Base-by-base conservation (phyloP, 2,797 vertebrate genomes). In the Bovichtus variegatus region DNA sequence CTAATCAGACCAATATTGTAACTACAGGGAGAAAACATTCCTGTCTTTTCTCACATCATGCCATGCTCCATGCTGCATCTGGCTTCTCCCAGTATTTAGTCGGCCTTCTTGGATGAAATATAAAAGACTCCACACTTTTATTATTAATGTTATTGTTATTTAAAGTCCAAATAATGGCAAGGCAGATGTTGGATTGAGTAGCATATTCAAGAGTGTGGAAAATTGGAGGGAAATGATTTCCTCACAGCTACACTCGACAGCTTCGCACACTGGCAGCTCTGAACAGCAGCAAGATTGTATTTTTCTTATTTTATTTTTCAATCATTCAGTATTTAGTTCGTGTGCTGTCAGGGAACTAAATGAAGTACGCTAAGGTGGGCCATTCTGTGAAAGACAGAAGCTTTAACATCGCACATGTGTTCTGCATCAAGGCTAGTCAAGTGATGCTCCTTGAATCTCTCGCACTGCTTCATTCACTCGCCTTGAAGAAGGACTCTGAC, bases 151-250 rank as follows among this genome's bases (percentile, higher is more conserved):
- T 41, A 59, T 55, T 47, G 75, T 46, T 34, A 68, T 59, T 74
- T 36, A 55, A 76, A 81, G 53, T 11, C 13, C 50, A 49, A 59
- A 54, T 73, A 68, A 75, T 65, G 65, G 46, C 18, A 46, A 51
- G 19, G n/a, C 53, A 69, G 72, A 47, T 70, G 68, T 64, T 70
- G 55, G 60, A 66, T 4, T 43, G 49, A 71, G 34, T 50, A 49
- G 53, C 50, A 73, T n/a, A 58, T 78, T 74, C 25, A 62, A 50
- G 31, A 71, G 66, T 73, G 63, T 2, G 21, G 55, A 76, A 73
- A 79, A 76, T 81, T 54, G 44, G 41, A 15, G 2, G 64, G 51
- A 76, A 76, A 64, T 55, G 4, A 73, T 60, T 72, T 82, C 46
- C 50, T 63, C 43, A 25, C 66, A 74, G 62, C n/a, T 36, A 57